Conservation (phyloP, 2,113 vertebrate genomes). For the Cyphomyrus plagiostoma region DNA sequence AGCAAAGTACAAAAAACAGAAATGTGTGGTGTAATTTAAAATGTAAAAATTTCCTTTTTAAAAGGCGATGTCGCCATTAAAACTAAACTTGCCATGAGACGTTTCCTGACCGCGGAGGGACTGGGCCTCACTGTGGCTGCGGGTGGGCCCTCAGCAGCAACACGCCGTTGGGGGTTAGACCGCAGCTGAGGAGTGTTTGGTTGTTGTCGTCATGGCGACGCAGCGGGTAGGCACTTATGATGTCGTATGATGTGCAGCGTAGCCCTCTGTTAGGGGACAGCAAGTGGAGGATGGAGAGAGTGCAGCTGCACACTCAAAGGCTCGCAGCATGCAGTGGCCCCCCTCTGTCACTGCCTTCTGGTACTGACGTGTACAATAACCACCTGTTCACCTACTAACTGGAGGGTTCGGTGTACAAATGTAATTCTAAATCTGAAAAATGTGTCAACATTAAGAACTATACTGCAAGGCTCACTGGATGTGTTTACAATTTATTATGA, state of each 20-base stretch:
- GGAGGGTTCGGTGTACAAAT: background rate
- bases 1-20: background rate
- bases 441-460: background rate
- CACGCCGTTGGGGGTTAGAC: slow-evolving; percentile 58
- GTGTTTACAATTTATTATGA: background rate
- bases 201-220: slow-evolving; percentile 55
- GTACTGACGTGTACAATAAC: background rate
- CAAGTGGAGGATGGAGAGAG: background rate
- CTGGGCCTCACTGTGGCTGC: background rate
- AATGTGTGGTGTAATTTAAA: background rate
- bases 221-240: slow-evolving; percentile 73
- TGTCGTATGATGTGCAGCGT: slow-evolving; percentile 60
- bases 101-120: background rate
- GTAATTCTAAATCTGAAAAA: background rate
- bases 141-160: slow-evolving; percentile 59
- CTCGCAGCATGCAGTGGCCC: background rate
- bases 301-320: background rate
- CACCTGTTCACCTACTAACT: background rate
- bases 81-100: background rate
- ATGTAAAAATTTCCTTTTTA: background rate
- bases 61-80: background rate
- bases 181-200: slow-evolving; percentile 65
- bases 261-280: slow-evolving; percentile 52
- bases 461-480: background rate
- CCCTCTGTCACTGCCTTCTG: background rate